Percentiles rank a stretch among this genome's conserved stretches.
Evolutionary conservation across 1,140 invertebrate species (phyloP).

Genomic region (Idris sp.): DNA sequence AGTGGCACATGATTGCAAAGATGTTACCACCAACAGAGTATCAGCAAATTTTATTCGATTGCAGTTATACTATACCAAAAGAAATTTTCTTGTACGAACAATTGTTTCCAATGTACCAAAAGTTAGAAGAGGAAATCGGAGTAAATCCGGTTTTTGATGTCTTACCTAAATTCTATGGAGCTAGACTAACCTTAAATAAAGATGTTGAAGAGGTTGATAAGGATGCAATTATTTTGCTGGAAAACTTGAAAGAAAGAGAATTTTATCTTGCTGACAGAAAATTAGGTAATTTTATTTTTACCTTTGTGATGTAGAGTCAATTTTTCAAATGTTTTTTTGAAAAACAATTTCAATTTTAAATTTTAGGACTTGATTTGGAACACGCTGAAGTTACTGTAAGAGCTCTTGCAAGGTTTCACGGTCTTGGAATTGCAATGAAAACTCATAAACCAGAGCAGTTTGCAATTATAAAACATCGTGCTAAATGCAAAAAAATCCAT

Average conservation of each 20-base stretch:
- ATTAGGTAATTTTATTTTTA: too few relatives aligned
- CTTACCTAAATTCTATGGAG: slow-evolving; percentile 79
- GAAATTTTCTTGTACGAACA: slow-evolving; percentile 70
- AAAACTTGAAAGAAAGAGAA: slow-evolving; percentile 78
- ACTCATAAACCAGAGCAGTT: slow-evolving; percentile 78
- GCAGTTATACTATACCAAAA: slow-evolving; percentile 73
- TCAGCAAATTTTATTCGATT: slow-evolving; percentile 70
- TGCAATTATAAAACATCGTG: slow-evolving; percentile 69
- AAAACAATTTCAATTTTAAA: too few relatives aligned
- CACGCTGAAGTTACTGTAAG: slow-evolving; percentile 76
- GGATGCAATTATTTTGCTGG: slow-evolving; percentile 80
- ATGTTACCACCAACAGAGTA: slow-evolving; percentile 66
- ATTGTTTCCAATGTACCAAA: slow-evolving; percentile 67
- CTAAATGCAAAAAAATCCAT: slow-evolving; percentile 52
- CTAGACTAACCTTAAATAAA: slow-evolving; percentile 74
- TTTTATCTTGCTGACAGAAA: slow-evolving; percentile 77
- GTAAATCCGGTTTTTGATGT: slow-evolving; percentile 74
- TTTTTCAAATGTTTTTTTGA: too few relatives aligned
- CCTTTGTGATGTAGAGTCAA: too few relatives aligned
- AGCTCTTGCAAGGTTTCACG: slow-evolving; percentile 80
- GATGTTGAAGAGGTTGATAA: slow-evolving; percentile 75
- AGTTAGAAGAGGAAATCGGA: slow-evolving; percentile 67
- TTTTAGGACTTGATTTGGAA: slow-evolving; percentile 76
- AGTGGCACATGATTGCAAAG: slow-evolving; percentile 75
- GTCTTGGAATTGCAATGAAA: slow-evolving; percentile 79